A percentile compares a stretch with the other conserved stretches of the same genome.
These are phyloP conservation scores for Vulpes ferrilata DNA, from an alignment of 2,113 vertebrate genomes.

Conservation along the genomic window DNA sequence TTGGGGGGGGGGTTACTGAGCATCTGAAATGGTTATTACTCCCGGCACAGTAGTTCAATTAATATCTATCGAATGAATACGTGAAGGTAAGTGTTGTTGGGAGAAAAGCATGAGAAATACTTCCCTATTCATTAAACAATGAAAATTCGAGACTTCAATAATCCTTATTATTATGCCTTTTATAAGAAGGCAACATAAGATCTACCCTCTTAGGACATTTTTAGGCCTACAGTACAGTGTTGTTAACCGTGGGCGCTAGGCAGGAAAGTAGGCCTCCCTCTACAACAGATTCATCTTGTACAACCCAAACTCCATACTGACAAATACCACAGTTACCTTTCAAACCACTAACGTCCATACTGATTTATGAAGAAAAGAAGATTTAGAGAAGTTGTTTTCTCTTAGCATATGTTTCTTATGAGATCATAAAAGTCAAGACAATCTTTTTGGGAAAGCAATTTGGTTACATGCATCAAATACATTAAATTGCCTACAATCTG, in stretches of 20 bases:
- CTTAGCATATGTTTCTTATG: not conserved
- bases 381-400: not conserved
- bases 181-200: not conserved
- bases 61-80: not conserved
- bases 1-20: not conserved
- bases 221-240: not conserved
- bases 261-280: not conserved
- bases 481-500: constrained; percentile 3
- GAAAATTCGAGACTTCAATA: not conserved
- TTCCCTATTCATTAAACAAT: not conserved
- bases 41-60: not conserved
- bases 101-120: not conserved
- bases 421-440: constrained; percentile 42
- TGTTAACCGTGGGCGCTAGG: not conserved
- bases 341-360: not conserved
- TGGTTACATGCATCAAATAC: not conserved
- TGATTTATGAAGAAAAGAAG: not conserved
- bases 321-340: not conserved
- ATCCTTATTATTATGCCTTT: not conserved
- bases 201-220: not conserved
- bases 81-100: not conserved
- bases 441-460: not conserved
- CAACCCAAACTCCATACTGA: not conserved
- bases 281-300: not conserved
- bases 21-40: not conserved